Conservation (phyloP, 2,797 vertebrate species). For the Benthosema pterotum region DNA sequence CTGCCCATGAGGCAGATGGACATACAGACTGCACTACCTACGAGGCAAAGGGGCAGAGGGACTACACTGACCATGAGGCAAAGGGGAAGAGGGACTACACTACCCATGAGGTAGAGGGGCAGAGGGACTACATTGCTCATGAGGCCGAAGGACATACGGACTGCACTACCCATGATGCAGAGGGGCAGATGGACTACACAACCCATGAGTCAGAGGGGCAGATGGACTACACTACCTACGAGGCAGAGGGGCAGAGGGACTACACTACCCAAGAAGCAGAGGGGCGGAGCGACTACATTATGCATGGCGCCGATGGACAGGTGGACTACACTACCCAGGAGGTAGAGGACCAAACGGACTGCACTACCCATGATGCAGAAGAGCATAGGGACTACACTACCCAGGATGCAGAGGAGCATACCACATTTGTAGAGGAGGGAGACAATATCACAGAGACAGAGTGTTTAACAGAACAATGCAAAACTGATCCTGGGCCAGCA, state of each 20-base stretch:
- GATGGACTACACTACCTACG: conserved; percentile 66
- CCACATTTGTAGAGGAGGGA: no score
- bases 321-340: no score
- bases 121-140: no score
- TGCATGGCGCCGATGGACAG: no score
- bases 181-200: background rate
- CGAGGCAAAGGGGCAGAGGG: background rate
- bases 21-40: conserved; percentile 1
- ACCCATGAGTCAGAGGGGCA: background rate
- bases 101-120: no score
- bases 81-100: conserved; percentile 66
- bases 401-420: no score
- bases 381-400: no score
- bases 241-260: conserved; percentile 10
- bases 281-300: background rate
- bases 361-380: background rate
- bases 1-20: conserved; percentile 42
- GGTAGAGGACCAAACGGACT: conserved; percentile 8
- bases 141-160: background rate
- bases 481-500: no score
- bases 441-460: no score
- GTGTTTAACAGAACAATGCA: no score
- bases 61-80: background rate
- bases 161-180: background rate
- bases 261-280: background rate